A percentile compares a stretch with the other conserved stretches of the same genome.
Evolutionary conservation across 2,113 vertebrate species (phyloP).

Genomic region (Leptosomus discolor): DNA sequence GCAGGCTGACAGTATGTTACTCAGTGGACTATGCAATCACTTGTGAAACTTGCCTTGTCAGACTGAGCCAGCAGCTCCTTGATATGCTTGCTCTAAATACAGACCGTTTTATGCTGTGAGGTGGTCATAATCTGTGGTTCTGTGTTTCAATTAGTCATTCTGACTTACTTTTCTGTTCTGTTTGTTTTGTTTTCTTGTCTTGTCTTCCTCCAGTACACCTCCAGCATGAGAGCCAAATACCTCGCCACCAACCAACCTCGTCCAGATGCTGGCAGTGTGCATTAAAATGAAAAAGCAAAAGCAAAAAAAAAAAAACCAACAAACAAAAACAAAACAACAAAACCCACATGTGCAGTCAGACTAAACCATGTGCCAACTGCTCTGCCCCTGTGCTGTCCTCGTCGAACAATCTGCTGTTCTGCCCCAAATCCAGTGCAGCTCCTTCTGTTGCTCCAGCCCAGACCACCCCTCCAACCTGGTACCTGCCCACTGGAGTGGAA

Average conservation of each 20-base stretch:
- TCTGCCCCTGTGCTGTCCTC: constrained; percentile 56
- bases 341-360: constrained; percentile 18
- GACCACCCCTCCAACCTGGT: not conserved
- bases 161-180: constrained; percentile 28
- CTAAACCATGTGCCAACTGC: constrained; percentile 69
- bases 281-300: constrained; percentile 68
- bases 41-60: not conserved
- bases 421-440: constrained; percentile 47
- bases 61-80: not conserved
- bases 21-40: not conserved
- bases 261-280: constrained; percentile 86
- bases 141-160: not conserved
- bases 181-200: constrained; percentile 7
- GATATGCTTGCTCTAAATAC: not conserved
- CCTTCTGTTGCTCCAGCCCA: constrained; percentile 27
- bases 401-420: constrained; percentile 53
- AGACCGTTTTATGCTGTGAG: not conserved
- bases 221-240: constrained; percentile 99
- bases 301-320: not conserved
- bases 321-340: not conserved
- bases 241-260: constrained; percentile 91
- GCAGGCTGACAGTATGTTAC: not conserved
- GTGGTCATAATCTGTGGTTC: not conserved
- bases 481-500: constrained; percentile 17
- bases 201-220: constrained; percentile 88